Percentiles rank a stretch among this genome's conserved stretches.
These are phyloP conservation scores for Selene dorsalis DNA, from an alignment of 2,797 vertebrate species.

Conservation along the genomic window DNA sequence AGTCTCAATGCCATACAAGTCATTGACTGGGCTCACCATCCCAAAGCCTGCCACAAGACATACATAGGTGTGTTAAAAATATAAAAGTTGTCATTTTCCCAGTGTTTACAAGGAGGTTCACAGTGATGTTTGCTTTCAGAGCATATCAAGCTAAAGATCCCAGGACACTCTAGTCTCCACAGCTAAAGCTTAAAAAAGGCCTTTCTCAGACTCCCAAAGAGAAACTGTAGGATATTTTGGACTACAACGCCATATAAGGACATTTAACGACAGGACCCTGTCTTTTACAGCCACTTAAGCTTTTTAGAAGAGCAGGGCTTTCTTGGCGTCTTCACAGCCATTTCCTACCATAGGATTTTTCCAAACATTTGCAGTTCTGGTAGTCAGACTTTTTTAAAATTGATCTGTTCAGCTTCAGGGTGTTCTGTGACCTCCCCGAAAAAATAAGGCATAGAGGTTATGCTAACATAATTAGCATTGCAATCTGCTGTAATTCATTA, in stretches of 20 bases:
- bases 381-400: constrained; percentile 30
- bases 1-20: constrained; percentile 90
- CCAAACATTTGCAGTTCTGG: constrained; percentile 50
- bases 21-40: constrained; percentile 93
- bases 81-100: constrained; percentile 7
- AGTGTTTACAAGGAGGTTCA: constrained; percentile 39
- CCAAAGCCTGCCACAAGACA: constrained; percentile 84
- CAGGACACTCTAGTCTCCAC: constrained; percentile 19
- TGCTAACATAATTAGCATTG: constrained; percentile 49
- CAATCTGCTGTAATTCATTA: constrained; percentile 65
- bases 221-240: constrained; percentile 62
- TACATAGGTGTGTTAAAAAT: constrained; percentile 10
- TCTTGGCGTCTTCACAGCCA: constrained; percentile 19
- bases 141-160: constrained; percentile 44
- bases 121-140: constrained; percentile 20
- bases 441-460: constrained; percentile 35
- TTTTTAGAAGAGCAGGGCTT: constrained; percentile 44
- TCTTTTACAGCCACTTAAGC: constrained; percentile 61
- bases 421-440: constrained; percentile 40
- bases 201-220: constrained; percentile 50
- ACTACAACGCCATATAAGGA: constrained; percentile 68
- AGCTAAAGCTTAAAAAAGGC: constrained; percentile 54
- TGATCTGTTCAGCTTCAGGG: constrained; percentile 2
- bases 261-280: constrained; percentile 49
- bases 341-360: constrained; percentile 30